A percentile compares a stretch with the other conserved stretches of the same genome.
phyloP scores from a whole-genome alignment of 2,888 invertebrate genomes.

The Willowsia nigromaculata region DNA sequence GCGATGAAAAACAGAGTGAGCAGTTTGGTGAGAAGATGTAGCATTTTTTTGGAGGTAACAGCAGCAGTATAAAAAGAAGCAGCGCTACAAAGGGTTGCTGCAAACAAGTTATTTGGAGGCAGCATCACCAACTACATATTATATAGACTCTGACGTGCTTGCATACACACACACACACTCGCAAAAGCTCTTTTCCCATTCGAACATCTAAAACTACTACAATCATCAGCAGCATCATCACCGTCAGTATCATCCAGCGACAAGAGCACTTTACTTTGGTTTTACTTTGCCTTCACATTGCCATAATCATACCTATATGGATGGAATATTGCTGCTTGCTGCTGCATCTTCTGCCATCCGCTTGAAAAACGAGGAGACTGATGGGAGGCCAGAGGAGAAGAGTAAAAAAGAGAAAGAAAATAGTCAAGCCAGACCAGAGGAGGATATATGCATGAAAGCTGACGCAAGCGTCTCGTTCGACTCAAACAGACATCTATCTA shows the following conservation, averaged over 20 bases:
- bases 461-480: constrained; percentile 71
- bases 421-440: not conserved
- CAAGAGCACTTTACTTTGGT: constrained; percentile 59
- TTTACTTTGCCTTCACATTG: constrained; percentile 40
- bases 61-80: not conserved
- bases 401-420: constrained; percentile 11
- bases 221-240: constrained; percentile 31
- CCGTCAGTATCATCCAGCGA: constrained; percentile 39
- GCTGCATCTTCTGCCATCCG: not conserved
- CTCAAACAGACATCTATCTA: constrained; percentile 54
- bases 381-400: not conserved
- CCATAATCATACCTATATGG: constrained; percentile 4
- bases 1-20: constrained; percentile 18
- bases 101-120: constrained; percentile 27
- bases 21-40: not conserved
- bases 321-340: constrained; percentile 11
- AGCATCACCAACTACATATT: constrained; percentile 25
- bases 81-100: not conserved
- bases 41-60: not conserved
- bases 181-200: constrained; percentile 41
- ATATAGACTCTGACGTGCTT: not conserved
- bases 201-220: constrained; percentile 25
- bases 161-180: too few species aligned
- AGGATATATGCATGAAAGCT: constrained; percentile 54
- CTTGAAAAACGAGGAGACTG: not conserved